Evolutionary conservation across 2,888 invertebrate species (phyloP).

Genomic region (Cremastinae sp.): DNA sequence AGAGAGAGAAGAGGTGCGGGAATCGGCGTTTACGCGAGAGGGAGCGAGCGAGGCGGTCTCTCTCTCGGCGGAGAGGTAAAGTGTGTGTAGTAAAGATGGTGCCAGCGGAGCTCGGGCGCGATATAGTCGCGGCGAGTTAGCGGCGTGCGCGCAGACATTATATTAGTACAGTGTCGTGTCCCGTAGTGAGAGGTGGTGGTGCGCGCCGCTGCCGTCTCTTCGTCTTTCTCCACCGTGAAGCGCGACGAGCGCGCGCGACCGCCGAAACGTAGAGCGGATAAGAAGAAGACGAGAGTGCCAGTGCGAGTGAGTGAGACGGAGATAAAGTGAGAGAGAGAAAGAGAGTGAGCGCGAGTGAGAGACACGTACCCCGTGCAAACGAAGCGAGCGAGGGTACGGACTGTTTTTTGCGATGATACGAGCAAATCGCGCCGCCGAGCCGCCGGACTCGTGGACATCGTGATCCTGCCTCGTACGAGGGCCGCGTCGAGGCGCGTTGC

Average conservation of each 20-base stretch:
- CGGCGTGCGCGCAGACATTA: constrained; percentile 79
- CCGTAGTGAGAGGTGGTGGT: constrained; percentile 66
- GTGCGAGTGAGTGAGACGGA: constrained; percentile 29
- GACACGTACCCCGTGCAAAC: too few species aligned
- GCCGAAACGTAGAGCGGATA: constrained; percentile 26
- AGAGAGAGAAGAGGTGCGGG: constrained; percentile 34
- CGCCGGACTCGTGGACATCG: constrained; percentile 51
- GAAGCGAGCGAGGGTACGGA: too few species aligned
- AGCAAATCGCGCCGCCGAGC: too few species aligned
- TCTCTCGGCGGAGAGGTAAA: constrained; percentile 64
- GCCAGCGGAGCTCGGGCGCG: constrained; percentile 74
- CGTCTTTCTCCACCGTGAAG: constrained; percentile 45
- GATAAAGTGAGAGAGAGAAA: constrained; percentile 14
- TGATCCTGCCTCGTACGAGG: constrained; percentile 59
- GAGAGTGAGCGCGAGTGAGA: constrained; percentile 22
- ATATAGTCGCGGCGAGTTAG: constrained; percentile 76
- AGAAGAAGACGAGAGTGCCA: too few species aligned
- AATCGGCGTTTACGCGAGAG: too few species aligned
- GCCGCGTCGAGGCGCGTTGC: constrained; percentile 64
- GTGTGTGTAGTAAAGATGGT: constrained; percentile 73
- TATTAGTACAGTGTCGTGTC: constrained; percentile 66
- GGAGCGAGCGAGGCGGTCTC: constrained; percentile 41
- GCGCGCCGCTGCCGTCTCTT: constrained; percentile 52
- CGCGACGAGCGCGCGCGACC: constrained; percentile 44
- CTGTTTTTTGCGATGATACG: too few species aligned